A percentile compares a stretch with the other conserved stretches of the same genome.
Evolutionary conservation across 2,888 invertebrate species (phyloP).

Genomic region (Leptopilina drosophilae): DNA sequence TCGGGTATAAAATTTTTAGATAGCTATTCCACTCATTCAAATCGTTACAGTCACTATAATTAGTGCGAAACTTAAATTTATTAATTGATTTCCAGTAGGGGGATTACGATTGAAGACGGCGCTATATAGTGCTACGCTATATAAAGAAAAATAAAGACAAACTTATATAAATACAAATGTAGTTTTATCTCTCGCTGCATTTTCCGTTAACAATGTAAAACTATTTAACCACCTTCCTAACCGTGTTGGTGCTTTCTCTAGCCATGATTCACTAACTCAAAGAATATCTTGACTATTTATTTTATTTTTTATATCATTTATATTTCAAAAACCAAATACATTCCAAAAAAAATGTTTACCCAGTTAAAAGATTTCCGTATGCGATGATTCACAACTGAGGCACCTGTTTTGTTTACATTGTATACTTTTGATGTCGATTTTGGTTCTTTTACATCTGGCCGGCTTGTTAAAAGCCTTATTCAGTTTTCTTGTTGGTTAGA

Average conservation of each 20-base stretch:
- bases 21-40: too few relatives aligned
- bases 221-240: background rate
- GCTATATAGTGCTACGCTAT: too few relatives aligned
- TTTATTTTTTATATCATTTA: background rate
- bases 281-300: background rate
- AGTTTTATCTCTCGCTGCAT: background rate
- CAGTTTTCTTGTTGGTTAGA: background rate
- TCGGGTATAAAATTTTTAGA: too few relatives aligned
- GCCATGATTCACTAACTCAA: background rate
- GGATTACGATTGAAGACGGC: too few relatives aligned
- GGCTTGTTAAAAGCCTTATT: background rate
- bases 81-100: background rate
- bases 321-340: background rate
- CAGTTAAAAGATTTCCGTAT: background rate
- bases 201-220: background rate
- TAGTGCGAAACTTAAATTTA: background rate
- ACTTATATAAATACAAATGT: background rate
- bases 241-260: background rate
- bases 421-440: background rate
- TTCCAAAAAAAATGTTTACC: conserved; percentile 14
- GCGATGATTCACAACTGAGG: background rate
- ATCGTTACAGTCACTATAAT: too few relatives aligned
- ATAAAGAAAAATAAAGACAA: too few relatives aligned
- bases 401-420: background rate
- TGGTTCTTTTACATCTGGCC: background rate